Evolutionary conservation across 2,888 invertebrate species (phyloP).

Genomic region (Phengaris arion): DNA sequence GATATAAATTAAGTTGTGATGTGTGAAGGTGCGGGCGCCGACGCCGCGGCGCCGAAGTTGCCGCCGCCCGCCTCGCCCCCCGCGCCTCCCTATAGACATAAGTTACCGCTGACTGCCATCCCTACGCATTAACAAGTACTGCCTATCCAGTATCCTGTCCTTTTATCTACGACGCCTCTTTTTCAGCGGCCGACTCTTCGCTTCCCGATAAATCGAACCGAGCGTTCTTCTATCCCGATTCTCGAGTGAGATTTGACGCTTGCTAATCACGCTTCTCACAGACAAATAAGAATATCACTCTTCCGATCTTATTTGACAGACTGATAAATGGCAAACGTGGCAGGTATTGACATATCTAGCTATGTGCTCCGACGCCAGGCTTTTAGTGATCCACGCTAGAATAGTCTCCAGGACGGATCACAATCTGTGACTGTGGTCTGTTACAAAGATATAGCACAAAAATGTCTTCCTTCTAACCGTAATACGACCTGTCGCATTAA

Average conservation of each 20-base stretch:
- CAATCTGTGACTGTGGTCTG: slow-evolving; percentile 51
- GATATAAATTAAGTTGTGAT: slow-evolving; percentile 84
- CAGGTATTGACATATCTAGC: slow-evolving; percentile 54
- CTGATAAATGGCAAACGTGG: slow-evolving; percentile 47
- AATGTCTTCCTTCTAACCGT: slow-evolving; percentile 78
- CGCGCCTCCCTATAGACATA: slow-evolving; percentile 73
- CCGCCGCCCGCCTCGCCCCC: slow-evolving; percentile 69
- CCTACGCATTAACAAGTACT: slow-evolving; percentile 65
- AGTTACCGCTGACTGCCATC: slow-evolving; percentile 73
- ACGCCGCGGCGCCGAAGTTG: slow-evolving; percentile 69
- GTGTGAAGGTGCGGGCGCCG: slow-evolving; percentile 73
- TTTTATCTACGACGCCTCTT: slow-evolving; percentile 50
- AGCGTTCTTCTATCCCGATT: slow-evolving; percentile 44
- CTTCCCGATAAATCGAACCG: slow-evolving; percentile 48
- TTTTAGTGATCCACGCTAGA: slow-evolving; percentile 57
- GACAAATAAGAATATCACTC: slow-evolving; percentile 34
- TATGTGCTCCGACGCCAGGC: slow-evolving; percentile 44
- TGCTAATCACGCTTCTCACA: slow-evolving; percentile 33
- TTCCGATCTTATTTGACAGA: slow-evolving; percentile 29
- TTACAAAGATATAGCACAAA: slow-evolving; percentile 72
- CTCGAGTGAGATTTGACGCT: slow-evolving; percentile 40
- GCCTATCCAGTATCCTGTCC: slow-evolving; percentile 62
- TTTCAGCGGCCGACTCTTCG: slow-evolving; percentile 53
- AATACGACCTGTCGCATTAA: slow-evolving; percentile 73
- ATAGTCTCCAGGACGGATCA: slow-evolving; percentile 58